Evolutionary conservation across 2,113 vertebrate genomes (phyloP).

Genomic region (Tauraco erythrolophus): DNA sequence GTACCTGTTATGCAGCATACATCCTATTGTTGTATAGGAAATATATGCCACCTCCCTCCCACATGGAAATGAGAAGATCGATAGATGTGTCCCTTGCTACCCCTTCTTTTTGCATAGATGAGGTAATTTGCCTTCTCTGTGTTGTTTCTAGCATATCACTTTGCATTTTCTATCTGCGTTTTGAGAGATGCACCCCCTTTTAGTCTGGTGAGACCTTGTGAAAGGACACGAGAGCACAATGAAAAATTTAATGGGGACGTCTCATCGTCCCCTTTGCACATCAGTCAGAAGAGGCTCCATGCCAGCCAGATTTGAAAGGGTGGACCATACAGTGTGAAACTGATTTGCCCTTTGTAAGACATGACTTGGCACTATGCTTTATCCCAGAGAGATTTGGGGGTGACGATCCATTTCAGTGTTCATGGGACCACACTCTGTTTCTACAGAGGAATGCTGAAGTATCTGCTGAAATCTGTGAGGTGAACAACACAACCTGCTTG

Average conservation of each 20-base stretch:
- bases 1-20: slow-evolving; percentile 66
- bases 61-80: slow-evolving; percentile 38
- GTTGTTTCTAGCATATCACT: neutral
- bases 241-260: neutral
- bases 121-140: neutral
- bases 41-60: slow-evolving; percentile 59
- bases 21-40: slow-evolving; percentile 66
- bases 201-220: neutral
- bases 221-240: neutral
- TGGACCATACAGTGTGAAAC: neutral
- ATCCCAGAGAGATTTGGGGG: neutral
- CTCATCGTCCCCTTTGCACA: accelerated
- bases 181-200: neutral
- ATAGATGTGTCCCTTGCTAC: neutral
- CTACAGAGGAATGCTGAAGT: neutral
- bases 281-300: neutral
- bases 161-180: neutral
- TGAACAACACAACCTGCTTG: neutral
- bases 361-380: neutral
- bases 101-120: neutral
- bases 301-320: neutral
- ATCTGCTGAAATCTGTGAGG: neutral
- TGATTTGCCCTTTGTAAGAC: neutral
- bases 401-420: no score
- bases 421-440: accelerated